These are phyloP conservation scores for Ericerus pela DNA, from an alignment of 1,140 invertebrate species.

Conservation along the genomic window DNA sequence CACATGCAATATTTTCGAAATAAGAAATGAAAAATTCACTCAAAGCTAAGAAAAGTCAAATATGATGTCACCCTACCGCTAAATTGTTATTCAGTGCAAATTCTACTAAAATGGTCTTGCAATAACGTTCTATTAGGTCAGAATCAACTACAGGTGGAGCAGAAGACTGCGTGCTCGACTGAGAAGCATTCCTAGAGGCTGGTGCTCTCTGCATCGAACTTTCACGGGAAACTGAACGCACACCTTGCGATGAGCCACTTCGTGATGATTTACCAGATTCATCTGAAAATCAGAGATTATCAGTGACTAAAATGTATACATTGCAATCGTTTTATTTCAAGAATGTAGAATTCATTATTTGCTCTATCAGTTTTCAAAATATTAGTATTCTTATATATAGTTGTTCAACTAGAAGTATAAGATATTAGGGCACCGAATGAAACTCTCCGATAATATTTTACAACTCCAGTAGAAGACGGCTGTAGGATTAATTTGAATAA, in stretches of 20 bases:
- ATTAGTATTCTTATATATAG: too few species aligned
- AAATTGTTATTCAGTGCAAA: conserved; percentile 24
- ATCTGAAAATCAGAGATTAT: not conserved
- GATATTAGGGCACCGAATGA: too few species aligned
- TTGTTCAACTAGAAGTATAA: too few species aligned
- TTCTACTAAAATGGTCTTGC: conserved; percentile 26
- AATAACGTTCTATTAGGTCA: conserved; percentile 18
- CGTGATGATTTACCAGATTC: not conserved
- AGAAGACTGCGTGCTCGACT: not conserved
- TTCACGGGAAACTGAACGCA: conserved; percentile 9
- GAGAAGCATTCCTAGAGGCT: not conserved
- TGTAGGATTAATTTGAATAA: too few species aligned
- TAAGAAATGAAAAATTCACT: not conserved
- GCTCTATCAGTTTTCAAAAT: not conserved
- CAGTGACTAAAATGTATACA: not conserved
- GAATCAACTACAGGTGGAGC: not conserved
- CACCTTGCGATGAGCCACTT: not conserved
- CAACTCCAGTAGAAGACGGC: too few species aligned
- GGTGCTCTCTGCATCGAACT: conserved; percentile 13
- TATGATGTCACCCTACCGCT: conserved; percentile 29
- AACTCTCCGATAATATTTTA: too few species aligned
- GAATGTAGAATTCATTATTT: not conserved
- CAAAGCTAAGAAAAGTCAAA: too few species aligned
- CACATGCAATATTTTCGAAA: not conserved
- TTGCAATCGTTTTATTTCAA: too few species aligned